phyloP scores from a whole-genome alignment of 2,888 invertebrate genomes.

The Scaptodrosophila latifasciaeformis region DNA sequence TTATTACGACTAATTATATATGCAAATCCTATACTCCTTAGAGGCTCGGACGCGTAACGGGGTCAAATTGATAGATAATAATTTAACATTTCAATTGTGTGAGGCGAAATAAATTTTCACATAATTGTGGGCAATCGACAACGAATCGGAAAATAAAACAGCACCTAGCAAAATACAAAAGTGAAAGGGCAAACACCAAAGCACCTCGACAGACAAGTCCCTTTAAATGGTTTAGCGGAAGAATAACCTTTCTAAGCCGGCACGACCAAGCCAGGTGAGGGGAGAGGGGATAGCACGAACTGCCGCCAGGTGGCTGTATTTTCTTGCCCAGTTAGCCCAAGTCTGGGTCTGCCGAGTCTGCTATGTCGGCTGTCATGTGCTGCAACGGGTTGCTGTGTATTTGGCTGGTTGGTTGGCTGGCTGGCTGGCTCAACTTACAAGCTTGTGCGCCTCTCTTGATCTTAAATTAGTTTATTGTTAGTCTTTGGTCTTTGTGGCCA shows the following conservation, averaged over 20 bases:
- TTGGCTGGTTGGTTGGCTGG: background rate
- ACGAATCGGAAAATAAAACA: slow-evolving; percentile 11
- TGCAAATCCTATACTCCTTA: too few relatives aligned
- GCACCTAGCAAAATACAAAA: slow-evolving; percentile 33
- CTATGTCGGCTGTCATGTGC: slow-evolving; percentile 15
- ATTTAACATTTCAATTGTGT: slow-evolving; percentile 65
- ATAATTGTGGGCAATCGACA: slow-evolving; percentile 44
- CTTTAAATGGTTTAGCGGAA: slow-evolving; percentile 67
- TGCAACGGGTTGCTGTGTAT: background rate
- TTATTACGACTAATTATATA: background rate
- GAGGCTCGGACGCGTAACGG: background rate
- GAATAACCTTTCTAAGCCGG: slow-evolving; percentile 65
- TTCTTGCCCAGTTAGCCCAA: slow-evolving; percentile 28
- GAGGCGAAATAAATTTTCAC: slow-evolving; percentile 47
- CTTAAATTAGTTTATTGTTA: slow-evolving; percentile 66
- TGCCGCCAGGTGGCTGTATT: slow-evolving; percentile 42
- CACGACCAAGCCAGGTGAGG: too few relatives aligned
- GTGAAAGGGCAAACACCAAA: slow-evolving; percentile 57
- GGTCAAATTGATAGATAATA: slow-evolving; percentile 33
- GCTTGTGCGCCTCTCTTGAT: slow-evolving; percentile 35
- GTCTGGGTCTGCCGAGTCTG: background rate
- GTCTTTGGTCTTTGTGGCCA: slow-evolving; percentile 41
- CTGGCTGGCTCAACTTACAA: background rate
- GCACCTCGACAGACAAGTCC: slow-evolving; percentile 28
- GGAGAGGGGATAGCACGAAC: slow-evolving; percentile 39